phyloP scores from a whole-genome alignment of 2,113 vertebrate species.

The Thunnus thynnus region DNA sequence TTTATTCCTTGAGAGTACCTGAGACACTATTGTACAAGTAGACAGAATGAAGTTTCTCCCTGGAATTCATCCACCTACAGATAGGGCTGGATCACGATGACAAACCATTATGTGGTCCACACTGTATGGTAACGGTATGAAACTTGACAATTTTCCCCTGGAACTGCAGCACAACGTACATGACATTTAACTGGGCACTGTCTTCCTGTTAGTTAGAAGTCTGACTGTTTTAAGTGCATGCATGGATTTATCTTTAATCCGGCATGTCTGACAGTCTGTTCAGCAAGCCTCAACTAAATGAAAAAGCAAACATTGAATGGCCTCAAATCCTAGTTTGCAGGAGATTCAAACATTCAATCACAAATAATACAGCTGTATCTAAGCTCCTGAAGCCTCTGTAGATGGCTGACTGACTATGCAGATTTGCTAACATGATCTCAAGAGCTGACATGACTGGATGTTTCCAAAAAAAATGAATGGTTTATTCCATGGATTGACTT shows the following conservation, averaged over 20 bases:
- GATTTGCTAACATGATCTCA: conserved; percentile 72
- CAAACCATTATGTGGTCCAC: conserved; percentile 13
- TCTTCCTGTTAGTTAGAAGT: conserved; percentile 43
- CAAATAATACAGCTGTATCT: conserved; percentile 71
- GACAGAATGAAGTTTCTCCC: conserved; percentile 2
- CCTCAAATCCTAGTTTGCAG: conserved; percentile 62
- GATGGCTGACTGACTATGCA: conserved; percentile 69
- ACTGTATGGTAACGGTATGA: neutral
- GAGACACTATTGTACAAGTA: neutral
- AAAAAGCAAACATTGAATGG: conserved; percentile 67
- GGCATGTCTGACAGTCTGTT: conserved; percentile 72
- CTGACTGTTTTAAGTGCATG: conserved; percentile 58
- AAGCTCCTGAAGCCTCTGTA: conserved; percentile 65
- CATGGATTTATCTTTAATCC: conserved; percentile 72
- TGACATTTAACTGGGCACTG: conserved; percentile 50
- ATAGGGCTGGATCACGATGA: conserved; percentile 27
- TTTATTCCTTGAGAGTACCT: conserved; percentile 7
- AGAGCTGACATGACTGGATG: conserved; percentile 56
- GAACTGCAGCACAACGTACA: conserved; percentile 37
- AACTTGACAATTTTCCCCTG: conserved; percentile 7
- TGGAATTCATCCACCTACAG: conserved; percentile 39
- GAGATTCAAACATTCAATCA: conserved; percentile 70
- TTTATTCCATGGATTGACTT: conserved; percentile 26
- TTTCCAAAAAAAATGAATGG: conserved; percentile 10
- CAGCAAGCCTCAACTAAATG: conserved; percentile 62